A percentile compares a stretch with the other conserved stretches of the same genome.
Conservation (phyloP, 2,888 invertebrate species). For the Phytoseiulus persimilis region DNA sequence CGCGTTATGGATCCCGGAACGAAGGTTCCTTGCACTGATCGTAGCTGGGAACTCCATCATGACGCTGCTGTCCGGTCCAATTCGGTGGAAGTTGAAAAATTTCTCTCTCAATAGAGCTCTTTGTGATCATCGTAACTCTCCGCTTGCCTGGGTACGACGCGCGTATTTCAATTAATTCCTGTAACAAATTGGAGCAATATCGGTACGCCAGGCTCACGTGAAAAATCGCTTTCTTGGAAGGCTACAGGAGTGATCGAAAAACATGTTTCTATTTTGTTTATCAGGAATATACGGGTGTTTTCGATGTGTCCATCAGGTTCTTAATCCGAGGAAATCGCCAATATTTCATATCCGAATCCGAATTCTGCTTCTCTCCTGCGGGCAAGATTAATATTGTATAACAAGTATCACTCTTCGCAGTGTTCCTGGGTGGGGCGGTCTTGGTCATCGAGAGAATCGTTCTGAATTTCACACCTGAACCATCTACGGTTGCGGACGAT, state of each 20-base stretch:
- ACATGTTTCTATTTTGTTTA: not conserved
- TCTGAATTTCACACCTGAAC: not conserved
- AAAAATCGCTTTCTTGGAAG: not conserved
- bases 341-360: not conserved
- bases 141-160: not conserved
- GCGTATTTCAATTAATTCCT: not conserved
- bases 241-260: not conserved
- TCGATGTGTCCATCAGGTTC: not conserved
- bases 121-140: too few species aligned
- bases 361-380: not conserved
- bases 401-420: not conserved
- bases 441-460: not conserved
- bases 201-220: not conserved
- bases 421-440: not conserved
- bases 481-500: not conserved
- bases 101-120: too few species aligned
- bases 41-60: too few species aligned
- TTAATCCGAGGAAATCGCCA: not conserved
- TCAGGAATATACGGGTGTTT: not conserved
- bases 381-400: not conserved
- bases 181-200: not conserved
- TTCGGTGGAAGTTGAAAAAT: too few species aligned
- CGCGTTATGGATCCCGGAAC: too few species aligned
- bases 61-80: too few species aligned
- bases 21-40: too few species aligned